Base-by-base conservation (phyloP, 64 coral and sea anemone genomes). In the Astreopora myriophthalma region DNA sequence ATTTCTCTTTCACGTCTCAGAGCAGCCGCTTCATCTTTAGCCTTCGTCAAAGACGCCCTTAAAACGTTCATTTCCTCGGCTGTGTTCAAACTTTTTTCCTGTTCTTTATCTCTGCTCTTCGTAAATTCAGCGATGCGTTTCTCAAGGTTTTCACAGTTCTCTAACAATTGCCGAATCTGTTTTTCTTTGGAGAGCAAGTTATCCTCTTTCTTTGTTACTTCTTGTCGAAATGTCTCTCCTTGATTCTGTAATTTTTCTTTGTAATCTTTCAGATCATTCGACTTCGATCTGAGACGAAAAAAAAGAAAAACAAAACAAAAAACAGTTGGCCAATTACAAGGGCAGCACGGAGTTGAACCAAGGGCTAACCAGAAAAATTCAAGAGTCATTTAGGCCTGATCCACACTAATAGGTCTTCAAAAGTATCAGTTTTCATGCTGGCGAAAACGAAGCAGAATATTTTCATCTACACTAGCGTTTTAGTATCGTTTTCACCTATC, bases 1-100 rank as follows among this genome's bases (percentile, higher is more conserved):
- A 93, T 93, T 32, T 96, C 94, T 84, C 97, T 89, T 88, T 94
- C 96, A 13, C 69, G 58, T 71, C 92, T 90, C 7, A 98, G 69
- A 38, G 83, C 44, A 42, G 79, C 25, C 5, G 88, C 78, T 71
- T 98, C 96, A 52, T 75, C 73, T 37, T 85, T 98, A 71, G 89
- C 46, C 46, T 67, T 87, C 32, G 22, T 32, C 27, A 85, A 86
- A 2, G 85, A 94, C 20, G 91, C 89, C 25, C 76, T 94, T 32
- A 98, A 91, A 34, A 73, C 87, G 88, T 94, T 34, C 12, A 95
- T 31, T 88, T 99, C 79, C 55, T 61, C 46, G 19, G 90, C 29
- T 52, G 91, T 90, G 14, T 71, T 90, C 1, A 91, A 77, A 24
- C 74, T 91, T 60, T 88, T 93, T 76, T 81, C 83, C 46, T 92